Evolutionary conservation across 2,797 vertebrate genomes (phyloP).

Genomic region (Molossus molossus): DNA sequence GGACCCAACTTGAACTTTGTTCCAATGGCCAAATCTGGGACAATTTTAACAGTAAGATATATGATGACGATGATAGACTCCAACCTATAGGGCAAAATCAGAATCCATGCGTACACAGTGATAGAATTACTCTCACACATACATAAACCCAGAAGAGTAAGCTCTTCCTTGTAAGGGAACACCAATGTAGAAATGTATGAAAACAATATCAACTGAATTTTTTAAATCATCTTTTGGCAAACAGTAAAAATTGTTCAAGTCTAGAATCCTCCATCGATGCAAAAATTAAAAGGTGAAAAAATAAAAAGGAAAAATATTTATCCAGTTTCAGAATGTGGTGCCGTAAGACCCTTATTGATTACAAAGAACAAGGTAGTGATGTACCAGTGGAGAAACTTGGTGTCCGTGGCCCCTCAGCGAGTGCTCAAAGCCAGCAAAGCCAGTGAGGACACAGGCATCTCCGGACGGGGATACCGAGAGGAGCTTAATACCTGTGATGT

Average conservation of each 20-base stretch:
- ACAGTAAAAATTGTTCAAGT: not conserved
- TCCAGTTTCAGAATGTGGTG: not conserved
- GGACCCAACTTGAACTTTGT: not conserved
- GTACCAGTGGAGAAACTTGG: accelerated
- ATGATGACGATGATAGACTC: not conserved
- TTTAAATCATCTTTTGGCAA: not conserved
- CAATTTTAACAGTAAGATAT: not conserved
- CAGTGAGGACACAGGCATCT: accelerated
- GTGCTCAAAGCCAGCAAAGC: not conserved
- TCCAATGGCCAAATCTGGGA: not conserved
- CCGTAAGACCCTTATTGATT: not conserved
- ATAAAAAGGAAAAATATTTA: not conserved
- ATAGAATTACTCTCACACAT: not conserved
- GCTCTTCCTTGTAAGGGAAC: not conserved
- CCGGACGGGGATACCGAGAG: accelerated
- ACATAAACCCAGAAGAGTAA: not conserved
- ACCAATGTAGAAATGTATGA: not conserved
- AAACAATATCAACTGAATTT: not conserved
- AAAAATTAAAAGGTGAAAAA: not conserved
- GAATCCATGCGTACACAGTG: not conserved
- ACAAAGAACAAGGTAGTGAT: not conserved
- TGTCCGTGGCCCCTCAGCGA: accelerated
- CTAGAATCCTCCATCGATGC: not conserved
- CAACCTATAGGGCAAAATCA: not conserved
- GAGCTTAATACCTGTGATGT: not conserved